Evolutionary conservation across 23 tunicate species (phyloP), one percentile per base, ranked within the genome.

Genomic region (Diplosoma virens): DNA sequence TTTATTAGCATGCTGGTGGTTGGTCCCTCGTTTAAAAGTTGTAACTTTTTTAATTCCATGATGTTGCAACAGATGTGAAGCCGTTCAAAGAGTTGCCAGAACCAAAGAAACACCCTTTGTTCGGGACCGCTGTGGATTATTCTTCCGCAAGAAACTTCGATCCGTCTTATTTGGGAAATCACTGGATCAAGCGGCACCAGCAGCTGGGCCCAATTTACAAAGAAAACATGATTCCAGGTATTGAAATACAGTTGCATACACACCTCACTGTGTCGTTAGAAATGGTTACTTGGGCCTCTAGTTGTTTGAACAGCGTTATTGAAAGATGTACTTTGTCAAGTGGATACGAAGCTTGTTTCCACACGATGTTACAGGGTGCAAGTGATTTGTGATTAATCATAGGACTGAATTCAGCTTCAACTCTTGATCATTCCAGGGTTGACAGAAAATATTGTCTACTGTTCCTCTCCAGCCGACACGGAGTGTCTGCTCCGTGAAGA

Each of bases 121-220:
- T 84, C 22, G 88, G 88, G 26, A 75, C 88, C 3, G 77, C 77
- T 1, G 34, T 84, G 28, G 88, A 84, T 32, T 84, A 84, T 54
- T 60, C 88, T 6, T 60, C 82, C 5, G 30, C 52, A 11, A 55
- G 47, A 17, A 70, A 58, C 14, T 84, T 84, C 58, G 64, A 76
- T 47, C 1, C 79, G 27, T 31, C 64, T 17, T 76, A 66, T 28
- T 27, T 76, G 48, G 68, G 71, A 22, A 76, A 84, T 54, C 75
- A 77, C 47, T 84, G 88, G 88, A 33, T 47, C 32, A 50, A 84
- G 30, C 53, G 88, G 29, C 81, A 76, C 48, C 33, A 76, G 25
- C 34, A 84, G 41, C 50, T 47, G 1, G 88, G 88, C 7, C 64
- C 72, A 5, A 48, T 84, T 28, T 84, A 75, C 59, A 84, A 84